A percentile compares a stretch with the other conserved stretches of the same genome.
phyloP scores from a whole-genome alignment of 1,140 invertebrate species.

The Procambarus clarkii region DNA sequence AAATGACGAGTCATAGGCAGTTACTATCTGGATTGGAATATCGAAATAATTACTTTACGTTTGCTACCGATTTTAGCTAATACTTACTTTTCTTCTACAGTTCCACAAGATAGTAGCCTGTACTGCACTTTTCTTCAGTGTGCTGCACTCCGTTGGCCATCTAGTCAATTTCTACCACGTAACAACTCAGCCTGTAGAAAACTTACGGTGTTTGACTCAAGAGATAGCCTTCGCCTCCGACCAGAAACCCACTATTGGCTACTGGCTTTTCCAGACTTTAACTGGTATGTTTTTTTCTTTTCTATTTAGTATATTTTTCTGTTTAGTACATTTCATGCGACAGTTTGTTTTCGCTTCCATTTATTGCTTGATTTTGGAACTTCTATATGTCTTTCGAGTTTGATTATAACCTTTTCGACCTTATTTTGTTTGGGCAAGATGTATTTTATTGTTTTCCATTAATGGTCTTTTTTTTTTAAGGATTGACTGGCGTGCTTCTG shows the following conservation, averaged over 20 bases:
- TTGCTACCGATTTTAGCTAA: background rate
- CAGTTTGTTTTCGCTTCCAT: no score
- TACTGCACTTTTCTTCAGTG: conserved; percentile 95
- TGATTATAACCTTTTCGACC: no score
- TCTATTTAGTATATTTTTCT: no score
- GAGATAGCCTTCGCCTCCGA: conserved; percentile 96
- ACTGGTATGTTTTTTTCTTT: conserved; percentile 82
- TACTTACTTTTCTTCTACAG: conserved; percentile 75
- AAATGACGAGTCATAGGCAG: no score
- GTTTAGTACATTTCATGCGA: no score
- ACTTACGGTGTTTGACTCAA: conserved; percentile 94
- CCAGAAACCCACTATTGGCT: conserved; percentile 91
- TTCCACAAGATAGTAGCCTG: conserved; percentile 99
- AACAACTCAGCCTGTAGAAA: conserved; percentile 95
- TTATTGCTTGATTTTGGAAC: no score
- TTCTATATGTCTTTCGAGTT: no score
- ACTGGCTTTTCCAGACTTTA: conserved; percentile 96
- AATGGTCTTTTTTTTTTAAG: conserved; percentile 77
- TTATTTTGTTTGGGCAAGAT: no score
- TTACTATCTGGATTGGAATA: no score
- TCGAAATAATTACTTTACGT: no score
- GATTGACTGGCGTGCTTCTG: conserved; percentile 94
- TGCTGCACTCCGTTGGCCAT: conserved; percentile 95
- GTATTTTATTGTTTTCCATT: background rate
- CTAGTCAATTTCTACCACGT: conserved; percentile 99